phyloP scores from a whole-genome alignment of 2,797 vertebrate species.

The Eulemur mongoz region DNA sequence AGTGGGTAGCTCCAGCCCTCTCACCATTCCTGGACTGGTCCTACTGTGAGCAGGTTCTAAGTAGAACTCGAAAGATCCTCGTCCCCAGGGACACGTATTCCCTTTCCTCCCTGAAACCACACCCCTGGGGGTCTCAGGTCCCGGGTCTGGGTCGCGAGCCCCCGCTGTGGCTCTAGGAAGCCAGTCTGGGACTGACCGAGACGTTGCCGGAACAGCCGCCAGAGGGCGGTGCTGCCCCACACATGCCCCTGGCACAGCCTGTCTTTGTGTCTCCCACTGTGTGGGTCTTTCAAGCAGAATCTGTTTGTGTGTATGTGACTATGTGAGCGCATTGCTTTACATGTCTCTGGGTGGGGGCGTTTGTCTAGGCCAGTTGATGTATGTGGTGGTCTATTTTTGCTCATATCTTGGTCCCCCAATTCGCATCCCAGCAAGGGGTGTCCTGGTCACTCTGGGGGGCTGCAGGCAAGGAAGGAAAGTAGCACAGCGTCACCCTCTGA shows the following conservation, averaged over 20 bases:
- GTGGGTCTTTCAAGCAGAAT: background rate
- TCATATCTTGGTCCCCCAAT: background rate
- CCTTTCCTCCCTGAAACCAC: background rate
- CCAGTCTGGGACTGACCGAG: background rate
- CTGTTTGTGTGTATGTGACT: background rate
- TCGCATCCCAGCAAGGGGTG: background rate
- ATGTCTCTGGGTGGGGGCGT: background rate
- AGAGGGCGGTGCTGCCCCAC: slow-evolving; percentile 72
- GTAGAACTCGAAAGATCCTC: background rate
- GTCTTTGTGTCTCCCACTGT: slow-evolving; percentile 37
- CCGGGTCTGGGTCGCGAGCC: background rate
- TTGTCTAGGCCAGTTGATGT: background rate
- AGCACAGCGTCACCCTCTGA: background rate
- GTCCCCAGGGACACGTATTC: background rate
- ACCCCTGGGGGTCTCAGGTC: background rate
- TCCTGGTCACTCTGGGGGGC: background rate
- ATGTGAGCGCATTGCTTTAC: background rate
- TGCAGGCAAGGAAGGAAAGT: background rate
- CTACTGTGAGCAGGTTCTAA: background rate
- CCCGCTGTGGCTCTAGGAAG: background rate
- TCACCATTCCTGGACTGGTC: background rate
- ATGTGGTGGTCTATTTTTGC: background rate
- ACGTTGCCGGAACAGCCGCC: background rate
- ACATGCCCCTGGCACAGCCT: background rate
- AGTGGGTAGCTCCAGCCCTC: background rate